These are phyloP conservation scores for Parotia lawesii DNA, from an alignment of 2,113 vertebrate genomes.

Conservation along the genomic window DNA sequence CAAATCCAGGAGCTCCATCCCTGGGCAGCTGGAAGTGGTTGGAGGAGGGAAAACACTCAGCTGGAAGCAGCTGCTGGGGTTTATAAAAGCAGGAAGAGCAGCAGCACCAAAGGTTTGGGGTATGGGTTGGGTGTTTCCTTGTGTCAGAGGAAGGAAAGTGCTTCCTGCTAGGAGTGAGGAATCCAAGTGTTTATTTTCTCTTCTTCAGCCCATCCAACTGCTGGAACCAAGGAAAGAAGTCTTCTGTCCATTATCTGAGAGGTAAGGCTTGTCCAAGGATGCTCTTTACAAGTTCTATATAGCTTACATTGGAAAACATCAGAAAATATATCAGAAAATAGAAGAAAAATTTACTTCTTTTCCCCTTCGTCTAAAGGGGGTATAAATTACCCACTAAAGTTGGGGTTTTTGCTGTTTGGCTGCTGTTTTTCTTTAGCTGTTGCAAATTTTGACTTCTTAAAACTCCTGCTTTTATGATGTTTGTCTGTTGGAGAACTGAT, in stretches of 20 bases:
- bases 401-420: not conserved
- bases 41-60: not conserved
- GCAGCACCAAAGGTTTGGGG: fast-evolving
- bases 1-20: not conserved
- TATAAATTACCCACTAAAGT: not conserved
- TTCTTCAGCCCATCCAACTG: fast-evolving
- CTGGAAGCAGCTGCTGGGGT: not conserved
- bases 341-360: not conserved
- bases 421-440: not conserved
- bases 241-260: fast-evolving
- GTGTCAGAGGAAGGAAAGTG: fast-evolving
- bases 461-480: not conserved
- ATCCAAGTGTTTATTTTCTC: fast-evolving
- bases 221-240: not conserved
- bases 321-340: not conserved
- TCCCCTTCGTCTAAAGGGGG: not conserved
- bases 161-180: fast-evolving
- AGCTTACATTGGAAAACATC: not conserved
- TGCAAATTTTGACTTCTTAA: not conserved
- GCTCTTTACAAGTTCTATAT: fast-evolving
- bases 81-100: not conserved
- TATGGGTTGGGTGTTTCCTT: not conserved
- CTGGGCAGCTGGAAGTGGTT: not conserved
- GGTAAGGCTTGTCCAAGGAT: not conserved
- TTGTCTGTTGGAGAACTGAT: not conserved